Evolutionary conservation across 2,113 vertebrate genomes (phyloP), one percentile per base, ranked within the genome.

Genomic region (Marmota monax): DNA sequence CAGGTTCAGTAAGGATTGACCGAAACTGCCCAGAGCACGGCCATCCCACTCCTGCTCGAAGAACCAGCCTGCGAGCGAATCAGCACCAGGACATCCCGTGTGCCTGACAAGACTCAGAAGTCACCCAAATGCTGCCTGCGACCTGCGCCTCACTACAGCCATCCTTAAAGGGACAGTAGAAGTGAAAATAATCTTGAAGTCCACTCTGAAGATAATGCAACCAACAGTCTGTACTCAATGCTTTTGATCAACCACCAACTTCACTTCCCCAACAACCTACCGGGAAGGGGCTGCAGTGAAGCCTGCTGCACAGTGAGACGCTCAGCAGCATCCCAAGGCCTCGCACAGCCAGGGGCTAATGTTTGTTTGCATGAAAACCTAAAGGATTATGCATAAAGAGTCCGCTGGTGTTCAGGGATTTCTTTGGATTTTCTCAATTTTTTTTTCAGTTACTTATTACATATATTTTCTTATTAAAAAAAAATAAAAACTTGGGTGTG

Each of bases 1-100:
- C 1, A 27, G 1, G 1, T n/a, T 32, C 53, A 6, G 1, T 18
- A 32, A 58, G n/a, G 25, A 2, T 16, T 6, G 2, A 13, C 53
- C 4, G 0, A 4, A 4, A 37, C 2, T 4, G 48, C 20, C 39
- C 53, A 48, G 4, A 10, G 65, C 13, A 4, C 1, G 0, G 73
- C 1, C 39, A 20, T 8, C 51, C 48, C 20, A 77, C 37, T 22
- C 25, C 45, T 2, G 7, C 2, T 12, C 7, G 3, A 73, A 56
- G 7, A 14, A 13, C 48, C 48, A 51, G 20, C 32, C 69, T 22
- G n/a, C 0, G 39, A 45, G 61, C 42, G 83, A 48, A 51, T 2
- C 4, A 0, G 8, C 7, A 74, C 34, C 4, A 39, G 23, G 37
- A 17, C 2, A 18, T 27, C 22, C 80, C 39, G 39, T 22, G 58